Evolutionary conservation across 2,113 vertebrate genomes (phyloP).

Genomic region (Pongo pygmaeus): DNA sequence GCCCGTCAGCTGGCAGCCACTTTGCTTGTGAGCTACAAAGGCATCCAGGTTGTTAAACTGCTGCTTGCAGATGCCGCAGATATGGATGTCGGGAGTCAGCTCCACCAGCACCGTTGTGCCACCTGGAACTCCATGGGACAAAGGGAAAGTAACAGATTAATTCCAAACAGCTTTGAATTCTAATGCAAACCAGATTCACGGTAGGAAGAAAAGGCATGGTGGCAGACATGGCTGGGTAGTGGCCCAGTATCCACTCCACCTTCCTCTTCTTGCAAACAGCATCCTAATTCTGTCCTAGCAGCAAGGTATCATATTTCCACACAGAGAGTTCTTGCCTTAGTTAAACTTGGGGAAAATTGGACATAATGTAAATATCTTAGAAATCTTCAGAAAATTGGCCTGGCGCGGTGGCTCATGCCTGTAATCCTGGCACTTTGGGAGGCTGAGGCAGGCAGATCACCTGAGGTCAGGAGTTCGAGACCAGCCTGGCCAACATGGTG

Average conservation of each 20-base stretch:
- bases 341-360: not conserved
- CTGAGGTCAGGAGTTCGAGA: too few relatives aligned
- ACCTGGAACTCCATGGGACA: conserved; percentile 77
- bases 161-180: not conserved
- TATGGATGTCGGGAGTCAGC: conserved; percentile 96
- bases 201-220: too few relatives aligned
- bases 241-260: accelerated
- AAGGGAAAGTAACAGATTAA: conserved; percentile 23
- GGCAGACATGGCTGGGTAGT: not conserved
- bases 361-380: not conserved
- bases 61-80: conserved; percentile 97
- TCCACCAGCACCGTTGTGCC: conserved; percentile 91
- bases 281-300: not conserved
- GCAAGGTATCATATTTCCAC: not conserved
- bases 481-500: too few relatives aligned
- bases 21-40: conserved; percentile 96
- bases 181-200: accelerated
- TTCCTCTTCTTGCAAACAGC: not conserved
- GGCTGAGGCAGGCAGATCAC: too few relatives aligned
- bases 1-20: conserved; percentile 89
- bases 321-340: not conserved
- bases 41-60: conserved; percentile 95
- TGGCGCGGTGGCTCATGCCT: accelerated
- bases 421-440: too few relatives aligned
- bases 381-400: not conserved